Evolutionary conservation across 2,888 invertebrate genomes (phyloP).

Genomic region (Malthinus flaveolus): DNA sequence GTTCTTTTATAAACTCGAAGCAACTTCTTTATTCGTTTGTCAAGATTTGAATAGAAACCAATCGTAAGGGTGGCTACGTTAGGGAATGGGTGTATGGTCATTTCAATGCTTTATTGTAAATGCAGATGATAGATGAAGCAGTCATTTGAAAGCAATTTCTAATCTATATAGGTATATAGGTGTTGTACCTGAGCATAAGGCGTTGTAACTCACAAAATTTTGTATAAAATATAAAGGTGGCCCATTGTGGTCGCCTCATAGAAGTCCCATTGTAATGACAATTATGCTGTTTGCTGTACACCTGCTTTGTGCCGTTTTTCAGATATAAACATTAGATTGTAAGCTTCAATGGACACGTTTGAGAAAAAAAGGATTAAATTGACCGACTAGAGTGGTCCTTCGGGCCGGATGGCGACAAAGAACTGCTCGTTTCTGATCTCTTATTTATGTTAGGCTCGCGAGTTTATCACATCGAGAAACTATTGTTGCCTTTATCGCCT

Average conservation of each 20-base stretch:
- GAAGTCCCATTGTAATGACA: slow-evolving; percentile 2
- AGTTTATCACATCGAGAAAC: slow-evolving; percentile 1
- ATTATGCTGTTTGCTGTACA: slow-evolving; percentile 23
- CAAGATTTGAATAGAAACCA: slow-evolving; percentile 30
- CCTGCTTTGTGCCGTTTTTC: slow-evolving; percentile 17
- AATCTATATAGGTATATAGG: slow-evolving; percentile 20
- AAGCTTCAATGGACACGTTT: no score
- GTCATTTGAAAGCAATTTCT: slow-evolving; percentile 33
- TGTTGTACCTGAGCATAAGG: slow-evolving; percentile 22
- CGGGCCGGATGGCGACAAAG: not conserved
- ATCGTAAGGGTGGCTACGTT: slow-evolving; percentile 26
- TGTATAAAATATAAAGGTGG: slow-evolving; percentile 7
- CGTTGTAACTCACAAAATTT: slow-evolving; percentile 22
- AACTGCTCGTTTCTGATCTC: slow-evolving; percentile 1
- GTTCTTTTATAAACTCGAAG: slow-evolving; percentile 10
- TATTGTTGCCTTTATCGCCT: not conserved
- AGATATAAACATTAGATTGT: slow-evolving; percentile 10
- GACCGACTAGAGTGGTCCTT: no score
- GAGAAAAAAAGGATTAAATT: no score
- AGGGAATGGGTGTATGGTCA: slow-evolving; percentile 31
- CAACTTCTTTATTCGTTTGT: slow-evolving; percentile 35
- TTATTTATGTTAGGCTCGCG: not conserved
- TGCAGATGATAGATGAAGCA: slow-evolving; percentile 33
- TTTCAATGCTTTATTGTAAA: slow-evolving; percentile 31
- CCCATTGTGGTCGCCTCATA: slow-evolving; percentile 8